Evolutionary conservation across 2,113 vertebrate species (phyloP).

Genomic region (Trogon surrucura): DNA sequence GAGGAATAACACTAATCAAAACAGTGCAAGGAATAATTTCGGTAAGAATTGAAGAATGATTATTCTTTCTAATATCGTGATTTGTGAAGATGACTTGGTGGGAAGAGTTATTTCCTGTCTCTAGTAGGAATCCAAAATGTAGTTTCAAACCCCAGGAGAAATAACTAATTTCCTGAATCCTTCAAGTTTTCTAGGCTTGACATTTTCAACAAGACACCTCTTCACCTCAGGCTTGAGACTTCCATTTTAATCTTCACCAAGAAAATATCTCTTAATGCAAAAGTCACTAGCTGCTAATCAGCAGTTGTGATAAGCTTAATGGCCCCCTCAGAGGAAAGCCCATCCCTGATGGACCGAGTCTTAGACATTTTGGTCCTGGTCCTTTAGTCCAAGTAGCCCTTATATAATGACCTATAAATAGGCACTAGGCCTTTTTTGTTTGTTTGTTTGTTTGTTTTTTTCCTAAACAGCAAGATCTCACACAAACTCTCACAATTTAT

Average conservation of each 20-base stretch:
- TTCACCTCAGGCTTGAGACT: not conserved
- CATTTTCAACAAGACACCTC: constrained; percentile 26
- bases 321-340: not conserved
- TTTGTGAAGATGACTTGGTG: not conserved
- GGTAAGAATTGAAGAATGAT: not conserved
- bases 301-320: not conserved
- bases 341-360: not conserved
- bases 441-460: too few species aligned
- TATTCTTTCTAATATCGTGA: not conserved
- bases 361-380: not conserved
- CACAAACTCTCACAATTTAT: not conserved
- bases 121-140: constrained; percentile 5
- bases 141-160: not conserved
- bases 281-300: not conserved
- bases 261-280: constrained; percentile 25
- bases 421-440: not conserved
- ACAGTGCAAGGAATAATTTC: not conserved
- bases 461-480: not conserved
- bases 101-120: not conserved
- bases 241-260: constrained; percentile 19
- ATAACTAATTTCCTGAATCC: constrained; percentile 13
- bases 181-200: constrained; percentile 18
- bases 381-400: not conserved
- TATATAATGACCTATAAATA: not conserved
- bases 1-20: not conserved